These are phyloP conservation scores for Amphipoea lucens DNA, from an alignment of 2,888 invertebrate genomes.

Conservation along the genomic window DNA sequence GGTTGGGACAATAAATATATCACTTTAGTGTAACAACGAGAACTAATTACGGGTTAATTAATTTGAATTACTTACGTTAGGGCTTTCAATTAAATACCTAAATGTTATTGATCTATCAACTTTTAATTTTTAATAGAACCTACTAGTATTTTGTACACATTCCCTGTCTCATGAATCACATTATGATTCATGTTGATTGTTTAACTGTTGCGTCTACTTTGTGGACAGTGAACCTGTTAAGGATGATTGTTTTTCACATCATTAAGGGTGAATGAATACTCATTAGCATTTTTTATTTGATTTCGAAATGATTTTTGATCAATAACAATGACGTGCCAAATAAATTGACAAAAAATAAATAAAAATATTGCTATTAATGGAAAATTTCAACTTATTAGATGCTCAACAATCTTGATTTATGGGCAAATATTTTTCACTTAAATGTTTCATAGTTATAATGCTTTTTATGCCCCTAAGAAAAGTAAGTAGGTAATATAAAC, in stretches of 20 bases:
- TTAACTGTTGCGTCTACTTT: no score
- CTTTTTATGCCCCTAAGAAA: neutral
- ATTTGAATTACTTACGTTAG: slow-evolving; percentile 14
- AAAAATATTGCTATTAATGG: neutral
- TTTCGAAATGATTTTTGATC: neutral
- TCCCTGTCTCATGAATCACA: no score
- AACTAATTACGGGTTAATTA: slow-evolving; percentile 40
- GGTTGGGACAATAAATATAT: slow-evolving; percentile 58
- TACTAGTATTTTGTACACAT: neutral
- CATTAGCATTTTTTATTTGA: slow-evolving; percentile 1
- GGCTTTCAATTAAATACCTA: slow-evolving; percentile 8
- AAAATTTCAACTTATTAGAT: neutral
- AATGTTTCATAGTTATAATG: neutral
- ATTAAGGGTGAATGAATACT: neutral
- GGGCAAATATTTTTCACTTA: no score
- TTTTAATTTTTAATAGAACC: slow-evolving; percentile 5
- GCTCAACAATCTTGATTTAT: neutral
- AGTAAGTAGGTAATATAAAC: neutral
- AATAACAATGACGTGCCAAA: neutral
- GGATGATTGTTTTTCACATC: neutral
- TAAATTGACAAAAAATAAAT: neutral
- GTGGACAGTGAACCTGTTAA: neutral
- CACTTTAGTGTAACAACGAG: slow-evolving; percentile 28
- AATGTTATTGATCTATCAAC: neutral
- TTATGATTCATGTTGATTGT: no score